Percentiles rank a stretch among this genome's conserved stretches.
Conservation (phyloP, 2,113 vertebrate species). For the Syngnathus floridae region DNA sequence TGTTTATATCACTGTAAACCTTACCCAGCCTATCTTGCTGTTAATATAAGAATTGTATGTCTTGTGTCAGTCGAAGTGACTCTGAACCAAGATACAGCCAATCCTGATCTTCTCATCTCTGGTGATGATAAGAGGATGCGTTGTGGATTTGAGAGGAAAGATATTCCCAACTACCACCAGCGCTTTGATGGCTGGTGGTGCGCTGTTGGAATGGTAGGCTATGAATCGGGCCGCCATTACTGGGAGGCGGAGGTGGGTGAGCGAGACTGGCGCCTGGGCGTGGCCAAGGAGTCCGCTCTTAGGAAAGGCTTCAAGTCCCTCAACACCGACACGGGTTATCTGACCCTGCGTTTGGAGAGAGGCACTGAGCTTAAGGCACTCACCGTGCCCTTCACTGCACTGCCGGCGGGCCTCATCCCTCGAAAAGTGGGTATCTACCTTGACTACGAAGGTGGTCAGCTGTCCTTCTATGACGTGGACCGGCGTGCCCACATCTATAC, state of each 20-base stretch:
- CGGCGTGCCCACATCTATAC: slow-evolving; percentile 71
- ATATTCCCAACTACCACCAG: slow-evolving; percentile 69
- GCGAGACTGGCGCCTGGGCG: slow-evolving; percentile 88
- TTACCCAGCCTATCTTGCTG: background rate
- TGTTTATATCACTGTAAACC: background rate
- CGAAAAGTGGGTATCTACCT: slow-evolving; percentile 69
- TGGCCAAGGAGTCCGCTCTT: slow-evolving; percentile 78
- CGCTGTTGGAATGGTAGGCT: slow-evolving; percentile 67
- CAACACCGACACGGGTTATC: slow-evolving; percentile 70
- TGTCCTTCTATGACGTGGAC: slow-evolving; percentile 74
- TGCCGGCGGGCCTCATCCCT: slow-evolving; percentile 64
- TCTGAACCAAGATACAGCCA: slow-evolving; percentile 71
- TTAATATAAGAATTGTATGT: background rate
- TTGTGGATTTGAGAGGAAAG: slow-evolving; percentile 79
- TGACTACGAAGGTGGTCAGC: slow-evolving; percentile 66
- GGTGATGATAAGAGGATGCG: slow-evolving; percentile 80
- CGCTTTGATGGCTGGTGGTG: slow-evolving; percentile 74
- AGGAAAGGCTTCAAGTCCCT: slow-evolving; percentile 80
- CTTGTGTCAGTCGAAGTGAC: slow-evolving; percentile 75
- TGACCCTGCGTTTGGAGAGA: slow-evolving; percentile 72
- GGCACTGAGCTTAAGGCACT: slow-evolving; percentile 74
- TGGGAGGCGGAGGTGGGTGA: slow-evolving; percentile 80
- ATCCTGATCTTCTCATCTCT: slow-evolving; percentile 79
- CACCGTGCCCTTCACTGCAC: slow-evolving; percentile 69
- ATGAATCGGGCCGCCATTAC: slow-evolving; percentile 67